These are phyloP conservation scores for Takifugu flavidus DNA, from an alignment of 2,113 vertebrate genomes.

Conservation along the genomic window DNA sequence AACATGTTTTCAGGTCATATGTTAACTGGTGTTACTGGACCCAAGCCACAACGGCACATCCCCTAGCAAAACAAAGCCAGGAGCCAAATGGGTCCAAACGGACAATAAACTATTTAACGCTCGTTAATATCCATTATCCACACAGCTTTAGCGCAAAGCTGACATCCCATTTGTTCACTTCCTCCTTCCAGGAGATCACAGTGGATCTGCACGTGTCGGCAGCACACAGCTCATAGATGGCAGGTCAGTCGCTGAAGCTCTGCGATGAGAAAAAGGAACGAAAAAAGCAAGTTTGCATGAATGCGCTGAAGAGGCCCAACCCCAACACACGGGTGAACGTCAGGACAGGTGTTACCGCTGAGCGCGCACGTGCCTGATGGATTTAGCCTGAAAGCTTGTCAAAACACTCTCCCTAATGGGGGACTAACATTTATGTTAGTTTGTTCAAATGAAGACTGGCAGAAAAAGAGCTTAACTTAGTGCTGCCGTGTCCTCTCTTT, in stretches of 20 bases:
- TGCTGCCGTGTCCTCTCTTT: constrained; percentile 6
- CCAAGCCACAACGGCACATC: constrained; percentile 14
- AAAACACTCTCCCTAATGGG: constrained; percentile 34
- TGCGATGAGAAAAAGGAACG: neutral
- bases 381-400: constrained; percentile 49
- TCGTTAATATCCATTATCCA: constrained; percentile 43
- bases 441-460: constrained; percentile 25
- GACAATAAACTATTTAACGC: constrained; percentile 38
- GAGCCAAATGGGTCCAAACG: constrained; percentile 43
- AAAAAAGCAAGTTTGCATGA: neutral
- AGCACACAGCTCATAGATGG: constrained; percentile 8
- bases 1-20: neutral
- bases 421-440: constrained; percentile 43
- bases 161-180: constrained; percentile 12
- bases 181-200: neutral
- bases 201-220: neutral
- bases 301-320: too few relatives aligned
- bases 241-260: neutral
- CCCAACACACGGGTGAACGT: too few relatives aligned
- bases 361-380: constrained; percentile 26
- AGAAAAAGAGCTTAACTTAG: constrained; percentile 20
- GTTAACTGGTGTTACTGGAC: neutral
- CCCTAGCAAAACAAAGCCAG: constrained; percentile 32
- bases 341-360: constrained; percentile 25
- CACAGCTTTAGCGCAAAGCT: constrained; percentile 30